These are phyloP conservation scores for Meteorus colon DNA, from an alignment of 2,888 invertebrate genomes.

Conservation along the genomic window DNA sequence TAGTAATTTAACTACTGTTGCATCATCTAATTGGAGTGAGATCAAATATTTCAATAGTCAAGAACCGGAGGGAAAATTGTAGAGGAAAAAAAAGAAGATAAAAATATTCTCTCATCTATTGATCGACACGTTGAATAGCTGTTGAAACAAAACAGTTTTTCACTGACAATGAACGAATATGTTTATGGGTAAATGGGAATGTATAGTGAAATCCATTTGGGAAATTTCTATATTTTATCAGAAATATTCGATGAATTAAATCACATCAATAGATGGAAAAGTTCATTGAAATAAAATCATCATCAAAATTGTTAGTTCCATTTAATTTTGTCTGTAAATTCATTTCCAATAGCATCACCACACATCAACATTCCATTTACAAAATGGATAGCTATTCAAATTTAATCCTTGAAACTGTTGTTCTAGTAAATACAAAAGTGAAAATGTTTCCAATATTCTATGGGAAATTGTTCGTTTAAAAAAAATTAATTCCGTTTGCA, in stretches of 20 bases:
- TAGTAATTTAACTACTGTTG: neutral
- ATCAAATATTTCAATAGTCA: neutral
- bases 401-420: too few species aligned
- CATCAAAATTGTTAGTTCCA: neutral
- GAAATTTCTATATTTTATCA: neutral
- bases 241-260: neutral
- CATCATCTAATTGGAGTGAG: neutral
- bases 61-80: neutral
- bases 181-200: too few species aligned
- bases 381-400: too few species aligned
- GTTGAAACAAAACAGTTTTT: too few species aligned
- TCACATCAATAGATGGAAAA: neutral
- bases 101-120: too few species aligned
- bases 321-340: too few species aligned
- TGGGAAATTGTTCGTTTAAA: neutral
- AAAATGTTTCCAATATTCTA: neutral
- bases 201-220: too few species aligned
- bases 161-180: too few species aligned
- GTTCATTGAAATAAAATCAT: neutral
- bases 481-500: neutral
- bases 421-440: too few species aligned
- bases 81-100: neutral
- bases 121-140: too few species aligned
- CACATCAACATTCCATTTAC: too few species aligned
- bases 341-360: too few species aligned